Evolutionary conservation across 2,888 invertebrate genomes (phyloP).

Genomic region (Odontocerum albicorne): DNA sequence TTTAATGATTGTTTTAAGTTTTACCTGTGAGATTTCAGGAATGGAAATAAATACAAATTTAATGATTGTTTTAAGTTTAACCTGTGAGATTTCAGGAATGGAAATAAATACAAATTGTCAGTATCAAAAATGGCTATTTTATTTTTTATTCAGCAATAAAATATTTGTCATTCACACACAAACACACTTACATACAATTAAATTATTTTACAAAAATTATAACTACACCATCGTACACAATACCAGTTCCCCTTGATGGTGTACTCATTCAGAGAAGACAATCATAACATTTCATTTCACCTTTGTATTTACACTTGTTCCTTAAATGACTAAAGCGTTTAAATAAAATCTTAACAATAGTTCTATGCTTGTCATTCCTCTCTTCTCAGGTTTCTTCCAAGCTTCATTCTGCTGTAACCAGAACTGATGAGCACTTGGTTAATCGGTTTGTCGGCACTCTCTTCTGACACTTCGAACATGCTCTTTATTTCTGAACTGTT

Average conservation of each 20-base stretch:
- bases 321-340: constrained; percentile 31
- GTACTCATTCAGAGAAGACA: constrained; percentile 14
- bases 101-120: no score
- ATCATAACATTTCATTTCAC: constrained; percentile 10
- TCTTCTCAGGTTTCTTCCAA: constrained; percentile 44
- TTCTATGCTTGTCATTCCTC: constrained; percentile 16
- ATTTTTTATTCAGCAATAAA: constrained; percentile 36
- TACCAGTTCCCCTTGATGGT: constrained; percentile 18
- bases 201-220: constrained; percentile 35
- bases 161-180: constrained; percentile 36
- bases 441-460: constrained; percentile 10
- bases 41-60: background rate
- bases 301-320: constrained; percentile 32
- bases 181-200: constrained; percentile 26
- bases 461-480: background rate
- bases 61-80: background rate
- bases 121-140: constrained; percentile 31
- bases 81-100: constrained; percentile 4
- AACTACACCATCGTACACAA: constrained; percentile 20
- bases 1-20: background rate
- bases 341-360: constrained; percentile 26
- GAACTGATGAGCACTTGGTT: constrained; percentile 43
- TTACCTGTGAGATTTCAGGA: constrained; percentile 4
- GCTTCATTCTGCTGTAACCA: constrained; percentile 58
- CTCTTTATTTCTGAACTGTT: background rate